Base-by-base conservation (phyloP, 1,140 invertebrate species). In the Lanistes nyassanus region DNA sequence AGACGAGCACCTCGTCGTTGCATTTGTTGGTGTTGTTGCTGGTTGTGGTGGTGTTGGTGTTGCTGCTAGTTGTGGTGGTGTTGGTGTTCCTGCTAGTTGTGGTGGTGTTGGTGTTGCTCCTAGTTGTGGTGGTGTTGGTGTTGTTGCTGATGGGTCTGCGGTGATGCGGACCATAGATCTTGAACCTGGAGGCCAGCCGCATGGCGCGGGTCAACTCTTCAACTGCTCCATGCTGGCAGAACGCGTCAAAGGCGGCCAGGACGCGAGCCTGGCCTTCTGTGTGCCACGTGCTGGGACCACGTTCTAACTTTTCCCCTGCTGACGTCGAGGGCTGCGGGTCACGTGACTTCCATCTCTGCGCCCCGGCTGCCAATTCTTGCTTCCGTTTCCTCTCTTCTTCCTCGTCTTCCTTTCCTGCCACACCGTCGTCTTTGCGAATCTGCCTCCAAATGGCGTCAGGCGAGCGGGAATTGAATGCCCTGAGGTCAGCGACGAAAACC, bases 161-260 rank as follows among this genome's bases (percentile, higher is more conserved):
- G 0, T 13, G 42, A 47, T 77, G 47, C 53, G 68, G 60, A 5
- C 67, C 75, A n/a, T 76, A 77, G 26, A 80, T 74, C 64, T 82
- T 84, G 26, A 83, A 67, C 62, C 81, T 81, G 34, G 75, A 64
- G 16, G 83, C 83, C n/a, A 84, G 21, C 3, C 76, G 70, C 70
- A 81, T 77, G 42, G 81, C 64, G 55, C 78, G 78, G 16, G 78
- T 74, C 39, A 84, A 74, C 39, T 81, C 79, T 23, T 84, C 83
- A 31, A 73, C 56, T 13, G 73, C 74, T 53, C 71, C 76, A 29
- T 76, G 39, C 62, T 72, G 36, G 69, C 79, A 80, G 71, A 83
- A 80, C 31, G 79, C 34, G 51, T 84, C 79, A 56, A 84, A 84
- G 21, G 80, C 79, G 34, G 70, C 53, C 29, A 72, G 55, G 37